Percentiles rank a stretch among this genome's conserved stretches.
phyloP scores from a whole-genome alignment of 2,113 vertebrate species.

The Cephalophus harveyi region DNA sequence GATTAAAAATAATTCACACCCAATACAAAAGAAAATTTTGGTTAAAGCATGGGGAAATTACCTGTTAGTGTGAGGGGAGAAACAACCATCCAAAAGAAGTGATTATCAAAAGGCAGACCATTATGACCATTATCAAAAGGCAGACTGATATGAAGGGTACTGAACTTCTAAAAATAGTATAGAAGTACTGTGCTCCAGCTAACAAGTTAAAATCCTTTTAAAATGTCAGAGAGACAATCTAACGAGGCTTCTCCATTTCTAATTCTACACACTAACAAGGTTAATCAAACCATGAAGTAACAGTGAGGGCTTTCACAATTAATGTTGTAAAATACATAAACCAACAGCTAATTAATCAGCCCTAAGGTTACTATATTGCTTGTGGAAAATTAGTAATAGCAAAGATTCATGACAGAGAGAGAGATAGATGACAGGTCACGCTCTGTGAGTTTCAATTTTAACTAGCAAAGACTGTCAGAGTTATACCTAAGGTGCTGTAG shows the following conservation, averaged over 20 bases:
- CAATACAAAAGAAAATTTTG: background rate
- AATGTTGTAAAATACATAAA: conserved; percentile 50
- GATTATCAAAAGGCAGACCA: background rate
- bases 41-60: background rate
- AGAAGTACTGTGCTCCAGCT: background rate
- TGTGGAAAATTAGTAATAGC: conserved; percentile 51
- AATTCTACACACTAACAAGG: conserved; percentile 56
- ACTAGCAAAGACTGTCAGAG: conserved; percentile 59
- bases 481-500: conserved; percentile 15
- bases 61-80: background rate
- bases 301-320: conserved; percentile 59
- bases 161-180: background rate
- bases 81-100: background rate
- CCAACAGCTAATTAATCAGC: conserved; percentile 65
- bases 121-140: too few species aligned
- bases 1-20: background rate
- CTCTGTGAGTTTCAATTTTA: conserved; percentile 60
- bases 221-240: conserved; percentile 29
- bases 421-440: conserved; percentile 25
- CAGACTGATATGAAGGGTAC: background rate
- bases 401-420: conserved; percentile 44
- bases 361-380: conserved; percentile 30
- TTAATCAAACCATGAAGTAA: conserved; percentile 37
- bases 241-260: conserved; percentile 31
- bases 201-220: conserved; percentile 49